A percentile compares a stretch with the other conserved stretches of the same genome.
These are phyloP conservation scores for Coelopa frigida DNA, from an alignment of 1,140 invertebrate species.

Conservation along the genomic window DNA sequence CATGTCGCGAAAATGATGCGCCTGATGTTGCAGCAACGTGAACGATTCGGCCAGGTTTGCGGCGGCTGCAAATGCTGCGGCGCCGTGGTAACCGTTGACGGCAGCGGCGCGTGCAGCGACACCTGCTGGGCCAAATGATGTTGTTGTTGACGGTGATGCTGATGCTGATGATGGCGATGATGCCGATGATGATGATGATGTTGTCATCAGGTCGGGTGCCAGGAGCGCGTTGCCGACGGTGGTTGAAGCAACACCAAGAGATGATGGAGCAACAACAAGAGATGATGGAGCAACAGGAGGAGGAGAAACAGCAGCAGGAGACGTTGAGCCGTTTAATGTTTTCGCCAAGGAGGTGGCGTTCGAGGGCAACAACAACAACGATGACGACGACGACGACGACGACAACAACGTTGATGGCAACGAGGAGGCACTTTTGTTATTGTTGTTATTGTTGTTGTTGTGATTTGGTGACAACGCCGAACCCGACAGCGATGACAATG, in stretches of 20 bases:
- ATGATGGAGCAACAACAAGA: no score
- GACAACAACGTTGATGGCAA: neutral
- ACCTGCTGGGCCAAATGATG: neutral
- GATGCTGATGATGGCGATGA: neutral
- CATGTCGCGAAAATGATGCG: constrained; percentile 45
- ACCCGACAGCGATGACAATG: constrained; percentile 25
- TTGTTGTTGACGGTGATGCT: neutral
- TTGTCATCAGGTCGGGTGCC: neutral
- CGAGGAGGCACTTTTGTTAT: no score
- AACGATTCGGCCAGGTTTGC: constrained; percentile 42
- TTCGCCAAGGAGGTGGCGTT: neutral
- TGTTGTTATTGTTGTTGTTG: no score
- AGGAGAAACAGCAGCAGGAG: no score
- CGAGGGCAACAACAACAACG: neutral
- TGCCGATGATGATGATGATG: constrained; percentile 7
- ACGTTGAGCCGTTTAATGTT: no score
- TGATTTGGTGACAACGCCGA: constrained; percentile 22
- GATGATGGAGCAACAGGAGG: no score
- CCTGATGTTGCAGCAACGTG: constrained; percentile 39
- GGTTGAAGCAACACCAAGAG: no score
- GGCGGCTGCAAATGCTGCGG: constrained; percentile 30
- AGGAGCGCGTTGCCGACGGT: no score
- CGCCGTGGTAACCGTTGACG: constrained; percentile 12
- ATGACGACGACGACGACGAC: neutral
- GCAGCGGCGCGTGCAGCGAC: constrained; percentile 7